Conservation (phyloP, 2,113 vertebrate species). For the Monarcha castaneiventris region DNA sequence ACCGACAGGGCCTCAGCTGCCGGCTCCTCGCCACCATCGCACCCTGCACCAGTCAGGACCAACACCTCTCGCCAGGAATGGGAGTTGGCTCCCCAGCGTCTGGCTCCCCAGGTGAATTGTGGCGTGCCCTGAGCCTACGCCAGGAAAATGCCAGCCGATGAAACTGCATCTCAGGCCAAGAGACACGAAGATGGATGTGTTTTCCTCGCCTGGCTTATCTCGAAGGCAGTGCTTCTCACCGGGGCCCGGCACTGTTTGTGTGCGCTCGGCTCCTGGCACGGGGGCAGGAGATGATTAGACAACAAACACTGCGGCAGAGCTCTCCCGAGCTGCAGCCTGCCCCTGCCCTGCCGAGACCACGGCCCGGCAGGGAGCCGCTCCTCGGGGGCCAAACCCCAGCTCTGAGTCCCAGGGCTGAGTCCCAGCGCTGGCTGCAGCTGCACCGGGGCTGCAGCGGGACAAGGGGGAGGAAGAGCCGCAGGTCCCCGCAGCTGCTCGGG, state of each 20-base stretch:
- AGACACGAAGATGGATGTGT: slow-evolving; percentile 36
- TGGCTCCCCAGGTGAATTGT: slow-evolving; percentile 38
- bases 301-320: neutral
- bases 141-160: slow-evolving; percentile 50
- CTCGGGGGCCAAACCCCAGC: fast-evolving
- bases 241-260: slow-evolving; percentile 19
- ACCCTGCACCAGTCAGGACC: neutral
- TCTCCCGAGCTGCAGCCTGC: neutral
- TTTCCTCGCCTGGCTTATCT: slow-evolving; percentile 28
- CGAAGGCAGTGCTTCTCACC: neutral
- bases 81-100: slow-evolving; percentile 44
- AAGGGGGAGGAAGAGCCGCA: fast-evolving
- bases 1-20: neutral
- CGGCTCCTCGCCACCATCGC: neutral
- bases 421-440: neutral
- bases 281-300: neutral
- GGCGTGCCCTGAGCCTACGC: slow-evolving; percentile 25
- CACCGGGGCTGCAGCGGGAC: neutral
- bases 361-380: neutral
- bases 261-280: slow-evolving; percentile 23
- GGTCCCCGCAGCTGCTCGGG: fast-evolving
- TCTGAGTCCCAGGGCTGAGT: too few relatives aligned
- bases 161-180: slow-evolving; percentile 18
- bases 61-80: neutral
- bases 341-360: neutral